Evolutionary conservation across 2,888 invertebrate genomes (phyloP).

Genomic region (Lepidocyrtinus sp.): DNA sequence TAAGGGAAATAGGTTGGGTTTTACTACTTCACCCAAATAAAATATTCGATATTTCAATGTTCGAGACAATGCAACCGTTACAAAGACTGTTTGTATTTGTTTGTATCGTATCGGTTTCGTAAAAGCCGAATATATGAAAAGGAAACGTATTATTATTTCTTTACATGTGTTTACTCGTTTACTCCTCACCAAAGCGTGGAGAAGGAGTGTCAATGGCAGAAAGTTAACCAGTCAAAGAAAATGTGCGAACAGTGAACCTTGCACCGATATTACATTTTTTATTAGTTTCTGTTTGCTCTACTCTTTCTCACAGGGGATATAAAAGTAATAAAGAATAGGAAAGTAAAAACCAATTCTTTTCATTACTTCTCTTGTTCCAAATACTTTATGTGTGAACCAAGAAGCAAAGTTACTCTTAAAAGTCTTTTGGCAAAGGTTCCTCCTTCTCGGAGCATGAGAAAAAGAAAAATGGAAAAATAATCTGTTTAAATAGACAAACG

Average conservation of each 20-base stretch:
- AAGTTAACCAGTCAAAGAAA: slow-evolving; percentile 13
- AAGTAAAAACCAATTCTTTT: slow-evolving; percentile 12
- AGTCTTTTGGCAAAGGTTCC: neutral
- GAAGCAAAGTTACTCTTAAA: too few species aligned
- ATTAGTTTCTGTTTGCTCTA: neutral
- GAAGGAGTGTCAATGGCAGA: neutral
- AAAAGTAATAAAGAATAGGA: slow-evolving; percentile 4
- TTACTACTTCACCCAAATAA: neutral
- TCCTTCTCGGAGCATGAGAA: neutral
- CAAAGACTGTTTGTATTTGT: neutral
- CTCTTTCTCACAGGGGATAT: neutral
- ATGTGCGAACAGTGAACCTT: slow-evolving; percentile 9
- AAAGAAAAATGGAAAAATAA: neutral
- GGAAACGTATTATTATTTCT: neutral
- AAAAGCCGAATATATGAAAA: neutral
- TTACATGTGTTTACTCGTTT: neutral
- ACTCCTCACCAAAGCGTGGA: too few species aligned
- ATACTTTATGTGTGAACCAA: too few species aligned
- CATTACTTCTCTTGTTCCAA: slow-evolving; percentile 25
- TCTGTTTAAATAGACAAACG: neutral
- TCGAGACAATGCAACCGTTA: neutral
- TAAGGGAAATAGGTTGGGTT: neutral
- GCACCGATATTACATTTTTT: slow-evolving; percentile 16
- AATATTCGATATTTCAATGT: neutral
- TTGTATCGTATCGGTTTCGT: neutral